Evolutionary conservation across 2,888 invertebrate genomes (phyloP).

Genomic region (Metacarcinus magister): DNA sequence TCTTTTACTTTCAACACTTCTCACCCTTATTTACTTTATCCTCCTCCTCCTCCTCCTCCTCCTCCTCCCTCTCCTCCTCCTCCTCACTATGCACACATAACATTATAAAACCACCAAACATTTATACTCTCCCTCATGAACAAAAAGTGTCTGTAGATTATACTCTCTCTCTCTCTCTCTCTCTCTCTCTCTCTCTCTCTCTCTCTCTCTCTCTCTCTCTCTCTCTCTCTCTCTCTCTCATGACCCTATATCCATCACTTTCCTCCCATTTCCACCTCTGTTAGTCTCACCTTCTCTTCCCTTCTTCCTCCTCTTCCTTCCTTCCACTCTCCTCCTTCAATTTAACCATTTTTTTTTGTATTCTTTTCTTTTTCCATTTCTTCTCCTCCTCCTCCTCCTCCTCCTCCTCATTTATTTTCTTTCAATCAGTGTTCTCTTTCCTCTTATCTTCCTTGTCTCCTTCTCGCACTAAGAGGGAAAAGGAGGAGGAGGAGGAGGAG

Average conservation of each 20-base stretch:
- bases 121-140: not conserved
- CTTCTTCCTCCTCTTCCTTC: not conserved
- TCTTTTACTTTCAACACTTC: not conserved
- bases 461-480: too few relatives aligned
- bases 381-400: not conserved
- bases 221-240: conserved; percentile 58
- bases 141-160: not conserved
- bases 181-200: not conserved
- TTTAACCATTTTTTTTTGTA: not conserved
- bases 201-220: conserved; percentile 30
- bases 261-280: not conserved
- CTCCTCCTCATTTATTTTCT: not conserved
- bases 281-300: not conserved
- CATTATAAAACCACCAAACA: not conserved
- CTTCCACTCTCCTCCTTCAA: not conserved
- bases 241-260: not conserved
- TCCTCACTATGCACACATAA: not conserved
- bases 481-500: not conserved
- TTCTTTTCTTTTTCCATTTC: too few relatives aligned
- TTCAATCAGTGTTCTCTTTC: too few relatives aligned
- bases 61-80: not conserved
- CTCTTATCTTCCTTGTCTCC: too few relatives aligned
- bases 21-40: not conserved
- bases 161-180: not conserved
- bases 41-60: not conserved